Evolutionary conservation across 2,797 vertebrate genomes (phyloP).

Genomic region (Varecia variegata): DNA sequence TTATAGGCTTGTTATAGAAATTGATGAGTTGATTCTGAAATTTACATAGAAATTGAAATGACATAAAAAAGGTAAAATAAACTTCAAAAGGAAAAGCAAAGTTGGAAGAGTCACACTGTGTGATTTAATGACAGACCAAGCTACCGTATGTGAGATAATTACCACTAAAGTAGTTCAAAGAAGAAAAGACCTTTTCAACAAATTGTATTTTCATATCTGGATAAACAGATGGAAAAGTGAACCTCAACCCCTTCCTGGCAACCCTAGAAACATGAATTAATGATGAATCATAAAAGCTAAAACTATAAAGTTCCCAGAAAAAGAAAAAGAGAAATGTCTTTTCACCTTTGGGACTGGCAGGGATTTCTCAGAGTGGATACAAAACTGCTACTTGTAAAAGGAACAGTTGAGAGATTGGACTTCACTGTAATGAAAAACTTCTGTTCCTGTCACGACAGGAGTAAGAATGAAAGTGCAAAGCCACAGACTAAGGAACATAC

Average conservation of each 20-base stretch:
- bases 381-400: neutral
- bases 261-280: neutral
- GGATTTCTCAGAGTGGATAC: neutral
- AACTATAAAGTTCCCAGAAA: neutral
- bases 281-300: neutral
- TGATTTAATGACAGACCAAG: neutral
- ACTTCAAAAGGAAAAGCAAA: neutral
- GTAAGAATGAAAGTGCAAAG: neutral
- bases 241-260: neutral
- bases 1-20: neutral
- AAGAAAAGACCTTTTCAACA: neutral
- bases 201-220: neutral
- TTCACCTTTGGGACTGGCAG: neutral
- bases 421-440: neutral
- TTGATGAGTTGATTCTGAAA: neutral
- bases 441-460: neutral
- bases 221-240: neutral
- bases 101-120: neutral
- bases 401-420: neutral
- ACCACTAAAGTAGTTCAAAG: too few relatives aligned
- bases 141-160: neutral
- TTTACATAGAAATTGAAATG: neutral
- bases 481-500: too few relatives aligned
- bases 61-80: neutral
- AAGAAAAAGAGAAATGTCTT: neutral